Evolutionary conservation across 2,888 invertebrate species (phyloP).

Genomic region (Tiliacea aurago): DNA sequence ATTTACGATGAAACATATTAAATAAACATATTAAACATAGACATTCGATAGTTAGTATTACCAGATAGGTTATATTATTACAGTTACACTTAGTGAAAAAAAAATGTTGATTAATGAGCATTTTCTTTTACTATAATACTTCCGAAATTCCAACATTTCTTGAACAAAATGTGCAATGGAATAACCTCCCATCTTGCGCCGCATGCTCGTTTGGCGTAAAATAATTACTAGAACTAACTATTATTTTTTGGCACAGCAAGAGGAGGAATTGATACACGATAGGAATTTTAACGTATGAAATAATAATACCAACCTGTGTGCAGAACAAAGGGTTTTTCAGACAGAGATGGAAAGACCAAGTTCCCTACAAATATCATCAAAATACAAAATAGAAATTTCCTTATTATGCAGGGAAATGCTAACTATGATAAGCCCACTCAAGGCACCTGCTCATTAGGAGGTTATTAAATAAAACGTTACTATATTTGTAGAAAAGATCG

Average conservation of each 20-base stretch:
- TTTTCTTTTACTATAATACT: background rate
- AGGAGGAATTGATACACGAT: background rate
- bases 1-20: too few relatives aligned
- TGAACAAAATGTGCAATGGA: background rate
- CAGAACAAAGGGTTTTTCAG: background rate
- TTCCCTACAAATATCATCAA: background rate
- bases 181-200: background rate
- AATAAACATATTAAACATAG: too few relatives aligned
- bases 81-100: background rate
- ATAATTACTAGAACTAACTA: background rate
- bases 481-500: background rate
- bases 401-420: background rate
- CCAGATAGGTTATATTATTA: background rate
- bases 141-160: background rate
- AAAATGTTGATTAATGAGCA: background rate
- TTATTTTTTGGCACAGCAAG: background rate
- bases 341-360: background rate
- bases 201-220: background rate
- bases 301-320: background rate
- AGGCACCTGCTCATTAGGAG: background rate
- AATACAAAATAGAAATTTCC: background rate
- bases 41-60: background rate
- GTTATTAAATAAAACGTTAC: conserved; percentile 27
- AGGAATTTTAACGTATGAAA: background rate
- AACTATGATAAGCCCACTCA: background rate